Evolutionary conservation across 2,797 vertebrate genomes (phyloP).

Genomic region (Darevskia nairensis): DNA sequence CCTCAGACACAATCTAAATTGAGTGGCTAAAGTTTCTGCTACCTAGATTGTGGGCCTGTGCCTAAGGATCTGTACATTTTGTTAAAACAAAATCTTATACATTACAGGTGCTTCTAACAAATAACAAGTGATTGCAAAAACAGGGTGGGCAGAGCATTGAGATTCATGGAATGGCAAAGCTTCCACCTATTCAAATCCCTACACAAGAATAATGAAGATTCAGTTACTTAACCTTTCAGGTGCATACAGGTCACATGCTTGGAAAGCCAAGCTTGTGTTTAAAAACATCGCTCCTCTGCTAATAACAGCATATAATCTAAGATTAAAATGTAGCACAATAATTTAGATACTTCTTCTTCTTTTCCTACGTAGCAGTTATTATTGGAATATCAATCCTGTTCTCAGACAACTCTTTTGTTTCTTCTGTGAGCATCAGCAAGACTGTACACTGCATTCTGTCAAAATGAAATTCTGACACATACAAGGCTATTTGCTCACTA

Average conservation of each 20-base stretch:
- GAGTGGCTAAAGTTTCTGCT: neutral
- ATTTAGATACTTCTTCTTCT: neutral
- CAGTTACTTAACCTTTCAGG: neutral
- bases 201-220: neutral
- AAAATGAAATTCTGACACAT: slow-evolving; percentile 18
- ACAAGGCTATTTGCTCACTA: slow-evolving; percentile 1
- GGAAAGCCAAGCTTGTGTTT: neutral
- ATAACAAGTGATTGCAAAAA: neutral
- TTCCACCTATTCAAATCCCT: neutral
- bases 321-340: neutral
- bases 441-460: slow-evolving; percentile 14
- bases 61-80: too few relatives aligned
- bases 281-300: neutral
- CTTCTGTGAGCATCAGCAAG: neutral
- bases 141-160: neutral
- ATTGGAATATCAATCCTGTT: neutral
- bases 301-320: slow-evolving; percentile 7
- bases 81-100: neutral
- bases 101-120: neutral
- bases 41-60: too few relatives aligned
- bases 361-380: too few relatives aligned
- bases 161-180: too few relatives aligned
- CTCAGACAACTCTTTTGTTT: neutral
- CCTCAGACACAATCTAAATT: neutral
- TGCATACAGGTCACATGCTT: neutral